Evolutionary conservation across 2,888 invertebrate genomes (phyloP).

Genomic region (Heterodera filipjevi): DNA sequence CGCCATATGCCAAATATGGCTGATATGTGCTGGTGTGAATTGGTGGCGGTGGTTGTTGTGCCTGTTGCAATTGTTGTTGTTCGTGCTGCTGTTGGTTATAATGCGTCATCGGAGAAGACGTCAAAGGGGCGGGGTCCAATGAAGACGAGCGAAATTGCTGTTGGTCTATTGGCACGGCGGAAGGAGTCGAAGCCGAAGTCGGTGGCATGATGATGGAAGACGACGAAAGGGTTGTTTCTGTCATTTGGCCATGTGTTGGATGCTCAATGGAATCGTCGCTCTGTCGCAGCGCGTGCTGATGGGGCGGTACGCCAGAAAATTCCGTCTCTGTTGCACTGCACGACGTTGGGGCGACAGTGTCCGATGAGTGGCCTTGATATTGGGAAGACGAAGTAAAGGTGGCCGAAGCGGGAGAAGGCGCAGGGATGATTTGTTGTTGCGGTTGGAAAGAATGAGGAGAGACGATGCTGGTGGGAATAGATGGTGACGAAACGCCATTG

Average conservation of each 20-base stretch:
- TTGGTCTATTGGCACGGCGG: slow-evolving; percentile 11
- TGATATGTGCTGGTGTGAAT: slow-evolving; percentile 44
- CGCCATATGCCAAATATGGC: slow-evolving; percentile 49
- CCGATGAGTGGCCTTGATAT: too few relatives aligned
- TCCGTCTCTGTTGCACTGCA: not conserved
- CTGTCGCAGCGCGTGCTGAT: not conserved
- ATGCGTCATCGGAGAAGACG: not conserved
- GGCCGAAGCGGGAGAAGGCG: slow-evolving; percentile 26
- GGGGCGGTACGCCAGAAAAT: not conserved
- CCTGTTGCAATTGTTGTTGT: not conserved
- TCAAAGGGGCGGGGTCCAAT: not conserved
- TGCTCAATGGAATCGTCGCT: not conserved
- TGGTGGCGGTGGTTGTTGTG: slow-evolving; percentile 30
- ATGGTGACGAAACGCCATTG: slow-evolving; percentile 29
- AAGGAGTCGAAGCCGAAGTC: not conserved
- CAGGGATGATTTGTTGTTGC: slow-evolving; percentile 2
- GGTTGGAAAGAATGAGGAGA: not conserved
- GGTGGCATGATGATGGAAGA: too few relatives aligned
- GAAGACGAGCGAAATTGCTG: slow-evolving; percentile 7
- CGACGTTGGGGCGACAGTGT: not conserved
- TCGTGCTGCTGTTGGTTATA: not conserved
- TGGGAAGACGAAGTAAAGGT: not conserved
- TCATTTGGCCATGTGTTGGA: not conserved
- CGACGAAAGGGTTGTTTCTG: not conserved
- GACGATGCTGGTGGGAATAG: not conserved